These are phyloP conservation scores for Lordiphosa andalusiaca DNA, from an alignment of 2,888 invertebrate species.

Conservation along the genomic window DNA sequence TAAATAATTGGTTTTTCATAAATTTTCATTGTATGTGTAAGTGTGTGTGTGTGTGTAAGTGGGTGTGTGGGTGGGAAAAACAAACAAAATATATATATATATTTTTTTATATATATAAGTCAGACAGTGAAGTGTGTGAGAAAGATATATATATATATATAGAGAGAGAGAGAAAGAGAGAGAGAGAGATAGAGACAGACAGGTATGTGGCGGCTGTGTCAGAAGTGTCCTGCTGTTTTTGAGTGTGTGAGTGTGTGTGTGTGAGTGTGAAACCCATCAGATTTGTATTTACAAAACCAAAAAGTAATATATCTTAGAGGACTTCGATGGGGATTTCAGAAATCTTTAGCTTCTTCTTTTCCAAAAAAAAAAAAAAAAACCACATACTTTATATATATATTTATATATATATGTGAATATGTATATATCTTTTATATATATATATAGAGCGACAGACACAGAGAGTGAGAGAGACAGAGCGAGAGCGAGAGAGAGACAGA, in stretches of 20 bases:
- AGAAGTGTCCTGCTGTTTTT: conserved; percentile 23
- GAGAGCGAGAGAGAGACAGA: conserved; percentile 25
- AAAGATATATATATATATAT: conserved; percentile 28
- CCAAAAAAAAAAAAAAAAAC: conserved; percentile 55
- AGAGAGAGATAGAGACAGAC: conserved; percentile 38
- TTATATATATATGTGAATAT: background rate
- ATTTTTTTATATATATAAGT: conserved; percentile 41
- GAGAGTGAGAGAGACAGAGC: conserved; percentile 27
- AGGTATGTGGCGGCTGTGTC: conserved; percentile 34
- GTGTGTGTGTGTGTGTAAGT: conserved; percentile 13
- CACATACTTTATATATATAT: conserved; percentile 50
- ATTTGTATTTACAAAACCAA: conserved; percentile 72
- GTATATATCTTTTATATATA: conserved; percentile 34
- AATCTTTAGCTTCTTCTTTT: conserved; percentile 17
- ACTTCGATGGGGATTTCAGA: background rate
- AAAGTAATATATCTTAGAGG: conserved; percentile 72
- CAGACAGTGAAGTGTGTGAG: conserved; percentile 45
- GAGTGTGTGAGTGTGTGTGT: conserved; percentile 25
- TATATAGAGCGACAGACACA: conserved; percentile 20
- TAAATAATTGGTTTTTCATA: conserved; percentile 62
- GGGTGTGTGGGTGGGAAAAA: conserved; percentile 46
- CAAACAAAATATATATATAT: conserved; percentile 56
- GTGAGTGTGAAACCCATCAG: conserved; percentile 44
- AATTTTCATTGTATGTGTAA: conserved; percentile 11
- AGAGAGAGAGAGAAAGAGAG: conserved; percentile 24